Percentiles rank a stretch among this genome's conserved stretches.
Conservation (phyloP, 2,888 invertebrate species). For the Polydrusus tereticollis region DNA sequence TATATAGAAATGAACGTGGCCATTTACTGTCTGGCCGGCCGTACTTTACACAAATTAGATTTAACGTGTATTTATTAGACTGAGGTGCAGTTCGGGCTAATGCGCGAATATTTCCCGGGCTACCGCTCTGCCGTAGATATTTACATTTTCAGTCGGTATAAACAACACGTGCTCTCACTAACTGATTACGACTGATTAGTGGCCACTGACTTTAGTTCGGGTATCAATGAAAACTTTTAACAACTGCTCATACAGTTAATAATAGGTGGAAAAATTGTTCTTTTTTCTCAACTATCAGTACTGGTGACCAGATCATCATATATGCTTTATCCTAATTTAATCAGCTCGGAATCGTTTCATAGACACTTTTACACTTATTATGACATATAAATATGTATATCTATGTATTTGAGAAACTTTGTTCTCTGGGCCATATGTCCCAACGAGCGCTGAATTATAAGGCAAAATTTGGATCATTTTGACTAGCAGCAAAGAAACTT, state of each 20-base stretch:
- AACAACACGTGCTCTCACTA: slow-evolving; percentile 39
- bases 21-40: slow-evolving; percentile 52
- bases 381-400: too few relatives aligned
- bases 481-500: too few relatives aligned
- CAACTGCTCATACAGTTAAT: neutral
- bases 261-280: too few relatives aligned
- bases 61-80: slow-evolving; percentile 57
- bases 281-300: too few relatives aligned
- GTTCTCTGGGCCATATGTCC: too few relatives aligned
- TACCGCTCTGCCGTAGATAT: slow-evolving; percentile 49
- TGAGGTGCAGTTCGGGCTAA: slow-evolving; percentile 53
- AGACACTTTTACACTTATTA: too few relatives aligned
- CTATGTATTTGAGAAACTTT: too few relatives aligned
- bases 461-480: too few relatives aligned
- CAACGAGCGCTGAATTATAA: too few relatives aligned
- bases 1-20: slow-evolving; percentile 49
- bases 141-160: slow-evolving; percentile 51
- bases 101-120: slow-evolving; percentile 53
- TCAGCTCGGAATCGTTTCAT: too few relatives aligned
- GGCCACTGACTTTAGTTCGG: neutral
- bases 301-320: too few relatives aligned
- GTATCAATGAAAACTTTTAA: neutral
- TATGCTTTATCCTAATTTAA: too few relatives aligned
- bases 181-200: slow-evolving; percentile 30
- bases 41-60: slow-evolving; percentile 58